These are phyloP conservation scores for Anthophora plumipes DNA, from an alignment of 2,888 invertebrate genomes.

Conservation along the genomic window DNA sequence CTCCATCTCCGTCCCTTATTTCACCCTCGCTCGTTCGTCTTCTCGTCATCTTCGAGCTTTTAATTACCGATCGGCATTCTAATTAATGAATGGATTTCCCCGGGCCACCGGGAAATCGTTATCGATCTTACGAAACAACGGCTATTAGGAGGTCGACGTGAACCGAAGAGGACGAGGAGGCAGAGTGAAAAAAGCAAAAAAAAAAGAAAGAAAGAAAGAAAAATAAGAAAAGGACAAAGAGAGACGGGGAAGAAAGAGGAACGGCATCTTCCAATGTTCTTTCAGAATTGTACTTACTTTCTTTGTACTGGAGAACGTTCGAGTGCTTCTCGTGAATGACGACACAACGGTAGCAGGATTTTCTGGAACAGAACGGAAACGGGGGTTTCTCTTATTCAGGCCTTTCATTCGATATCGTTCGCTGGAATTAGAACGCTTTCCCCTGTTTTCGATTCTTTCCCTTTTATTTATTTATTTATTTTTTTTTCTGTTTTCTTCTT, in stretches of 20 bases:
- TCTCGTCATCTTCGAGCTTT: conserved; percentile 75
- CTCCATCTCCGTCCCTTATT: conserved; percentile 13
- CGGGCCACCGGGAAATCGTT: conserved; percentile 68
- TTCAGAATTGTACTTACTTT: conserved; percentile 91
- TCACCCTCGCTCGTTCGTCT: conserved; percentile 25
- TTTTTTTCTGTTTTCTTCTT: background rate
- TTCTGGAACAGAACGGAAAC: conserved; percentile 87
- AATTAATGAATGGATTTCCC: conserved; percentile 75
- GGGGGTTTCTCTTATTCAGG: conserved; percentile 46
- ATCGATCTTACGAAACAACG: conserved; percentile 69
- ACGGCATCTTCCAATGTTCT: conserved; percentile 47
- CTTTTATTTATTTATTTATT: background rate
- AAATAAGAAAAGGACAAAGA: background rate
- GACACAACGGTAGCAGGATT: conserved; percentile 96
- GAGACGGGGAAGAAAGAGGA: background rate
- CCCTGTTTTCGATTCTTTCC: background rate
- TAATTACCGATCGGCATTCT: conserved; percentile 80
- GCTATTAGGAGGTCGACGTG: conserved; percentile 34
- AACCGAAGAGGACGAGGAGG: background rate
- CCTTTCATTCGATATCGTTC: conserved; percentile 53
- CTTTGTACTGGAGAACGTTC: conserved; percentile 98
- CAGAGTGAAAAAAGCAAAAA: no score
- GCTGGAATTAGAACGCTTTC: conserved; percentile 49
- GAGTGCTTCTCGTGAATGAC: conserved; percentile 98
- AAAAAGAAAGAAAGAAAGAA: background rate